Conservation (phyloP, 1,140 invertebrate genomes). For the Drosophila baimaii region DNA sequence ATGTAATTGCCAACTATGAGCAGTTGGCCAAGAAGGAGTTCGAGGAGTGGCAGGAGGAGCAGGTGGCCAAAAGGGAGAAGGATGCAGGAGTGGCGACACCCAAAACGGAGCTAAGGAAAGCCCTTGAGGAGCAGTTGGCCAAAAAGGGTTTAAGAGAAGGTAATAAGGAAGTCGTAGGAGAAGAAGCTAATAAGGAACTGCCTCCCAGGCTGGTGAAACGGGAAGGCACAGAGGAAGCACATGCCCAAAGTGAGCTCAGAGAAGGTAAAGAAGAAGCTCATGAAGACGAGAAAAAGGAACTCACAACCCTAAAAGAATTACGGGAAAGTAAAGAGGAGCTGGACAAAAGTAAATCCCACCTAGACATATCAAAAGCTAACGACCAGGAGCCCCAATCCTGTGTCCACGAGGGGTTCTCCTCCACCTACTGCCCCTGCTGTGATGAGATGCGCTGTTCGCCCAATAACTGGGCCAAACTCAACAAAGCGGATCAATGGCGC, state of each 20-base stretch:
- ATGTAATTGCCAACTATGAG: slow-evolving; percentile 78
- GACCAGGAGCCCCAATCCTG: slow-evolving; percentile 7
- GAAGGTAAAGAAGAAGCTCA: background rate
- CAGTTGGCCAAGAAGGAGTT: slow-evolving; percentile 60
- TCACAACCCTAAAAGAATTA: background rate
- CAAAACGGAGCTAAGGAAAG: slow-evolving; percentile 27
- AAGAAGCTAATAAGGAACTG: background rate
- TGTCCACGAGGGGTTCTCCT: slow-evolving; percentile 7
- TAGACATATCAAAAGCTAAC: background rate
- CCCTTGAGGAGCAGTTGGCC: slow-evolving; percentile 20
- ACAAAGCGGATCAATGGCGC: slow-evolving; percentile 73
- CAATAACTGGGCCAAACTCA: slow-evolving; percentile 68
- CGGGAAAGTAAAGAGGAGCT: background rate
- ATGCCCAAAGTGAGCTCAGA: background rate
- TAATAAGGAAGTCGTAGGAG: background rate
- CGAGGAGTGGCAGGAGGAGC: slow-evolving; percentile 42
- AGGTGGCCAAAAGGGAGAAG: slow-evolving; percentile 22
- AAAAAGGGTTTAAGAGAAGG: slow-evolving; percentile 1
- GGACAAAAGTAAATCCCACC: background rate
- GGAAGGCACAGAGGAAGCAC: background rate
- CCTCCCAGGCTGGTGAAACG: background rate
- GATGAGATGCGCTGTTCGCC: slow-evolving; percentile 63
- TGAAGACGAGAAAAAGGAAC: background rate
- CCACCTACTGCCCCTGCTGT: slow-evolving; percentile 58
- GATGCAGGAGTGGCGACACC: background rate